Evolutionary conservation across 2,888 invertebrate genomes (phyloP).

Genomic region (Molorchus minor): DNA sequence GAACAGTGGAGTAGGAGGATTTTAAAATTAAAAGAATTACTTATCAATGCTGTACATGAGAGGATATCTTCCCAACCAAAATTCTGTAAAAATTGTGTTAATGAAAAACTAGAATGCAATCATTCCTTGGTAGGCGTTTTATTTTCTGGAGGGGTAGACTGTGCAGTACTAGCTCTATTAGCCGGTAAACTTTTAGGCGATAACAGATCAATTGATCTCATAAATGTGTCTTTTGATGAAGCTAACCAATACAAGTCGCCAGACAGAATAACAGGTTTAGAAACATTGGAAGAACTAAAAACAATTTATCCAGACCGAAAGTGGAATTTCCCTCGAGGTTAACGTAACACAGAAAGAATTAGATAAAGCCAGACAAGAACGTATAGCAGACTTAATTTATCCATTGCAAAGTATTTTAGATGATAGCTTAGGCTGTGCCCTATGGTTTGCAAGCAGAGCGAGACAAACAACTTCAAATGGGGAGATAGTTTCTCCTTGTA

Average conservation of each 20-base stretch:
- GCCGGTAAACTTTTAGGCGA: constrained; percentile 74
- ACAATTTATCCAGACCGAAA: constrained; percentile 74
- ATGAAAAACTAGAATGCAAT: constrained; percentile 52
- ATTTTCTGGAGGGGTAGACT: constrained; percentile 97
- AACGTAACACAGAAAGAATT: constrained; percentile 77
- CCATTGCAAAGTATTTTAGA: constrained; percentile 91
- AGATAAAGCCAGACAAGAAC: constrained; percentile 64
- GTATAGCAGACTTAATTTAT: constrained; percentile 81
- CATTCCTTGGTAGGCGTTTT: constrained; percentile 68
- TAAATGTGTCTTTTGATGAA: constrained; percentile 93
- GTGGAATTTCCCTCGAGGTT: constrained; percentile 87
- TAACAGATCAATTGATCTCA: constrained; percentile 82
- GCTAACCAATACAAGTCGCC: constrained; percentile 73
- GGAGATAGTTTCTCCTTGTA: constrained; percentile 66
- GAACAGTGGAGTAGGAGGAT: constrained; percentile 60
- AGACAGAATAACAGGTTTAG: constrained; percentile 81
- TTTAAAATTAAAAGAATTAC: constrained; percentile 62
- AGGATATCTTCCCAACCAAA: constrained; percentile 70
- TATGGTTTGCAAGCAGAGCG: constrained; percentile 95
- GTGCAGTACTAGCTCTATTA: constrained; percentile 86
- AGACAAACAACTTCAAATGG: constrained; percentile 63
- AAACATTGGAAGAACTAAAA: constrained; percentile 75
- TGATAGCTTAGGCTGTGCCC: constrained; percentile 94
- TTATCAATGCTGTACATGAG: constrained; percentile 69
- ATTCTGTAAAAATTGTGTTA: constrained; percentile 70